Conservation (phyloP, 92 coral and sea anemone species). For the Epizoanthus rinbou region DNA sequence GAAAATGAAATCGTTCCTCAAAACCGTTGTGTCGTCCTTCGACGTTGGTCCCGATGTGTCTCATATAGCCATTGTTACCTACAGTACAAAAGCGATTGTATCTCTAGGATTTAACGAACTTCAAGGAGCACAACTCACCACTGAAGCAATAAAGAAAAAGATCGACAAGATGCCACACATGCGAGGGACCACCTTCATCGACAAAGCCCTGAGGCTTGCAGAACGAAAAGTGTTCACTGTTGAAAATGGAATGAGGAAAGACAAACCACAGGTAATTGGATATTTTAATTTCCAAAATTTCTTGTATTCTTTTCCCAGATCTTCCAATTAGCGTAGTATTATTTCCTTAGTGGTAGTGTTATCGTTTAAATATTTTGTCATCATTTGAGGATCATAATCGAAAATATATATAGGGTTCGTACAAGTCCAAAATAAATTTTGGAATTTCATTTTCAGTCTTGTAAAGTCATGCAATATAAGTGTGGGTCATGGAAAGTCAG, state of each 20-base stretch:
- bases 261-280: conserved; percentile 18
- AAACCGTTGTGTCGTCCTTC: not conserved
- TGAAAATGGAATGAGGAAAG: conserved; percentile 21
- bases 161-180: conserved; percentile 32
- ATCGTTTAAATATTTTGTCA: too few species aligned
- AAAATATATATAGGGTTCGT: too few species aligned
- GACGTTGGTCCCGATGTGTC: conserved; percentile 10
- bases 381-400: too few species aligned
- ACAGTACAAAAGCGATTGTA: conserved; percentile 9
- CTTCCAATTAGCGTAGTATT: too few species aligned
- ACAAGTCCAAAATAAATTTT: too few species aligned
- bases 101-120: conserved; percentile 8
- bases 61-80: conserved; percentile 29
- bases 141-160: conserved; percentile 11
- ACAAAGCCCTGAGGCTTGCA: conserved; percentile 22
- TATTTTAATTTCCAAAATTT: too few species aligned
- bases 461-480: too few species aligned
- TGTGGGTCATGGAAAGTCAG: too few species aligned
- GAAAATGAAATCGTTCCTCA: conserved; percentile 14
- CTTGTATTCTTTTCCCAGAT: too few species aligned
- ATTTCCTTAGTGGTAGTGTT: too few species aligned
- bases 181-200: conserved; percentile 29
- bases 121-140: conserved; percentile 2
- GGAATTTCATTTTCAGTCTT: too few species aligned
- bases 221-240: conserved; percentile 18